Conservation (phyloP, 2,888 invertebrate genomes). For the Drosophila putrida region DNA sequence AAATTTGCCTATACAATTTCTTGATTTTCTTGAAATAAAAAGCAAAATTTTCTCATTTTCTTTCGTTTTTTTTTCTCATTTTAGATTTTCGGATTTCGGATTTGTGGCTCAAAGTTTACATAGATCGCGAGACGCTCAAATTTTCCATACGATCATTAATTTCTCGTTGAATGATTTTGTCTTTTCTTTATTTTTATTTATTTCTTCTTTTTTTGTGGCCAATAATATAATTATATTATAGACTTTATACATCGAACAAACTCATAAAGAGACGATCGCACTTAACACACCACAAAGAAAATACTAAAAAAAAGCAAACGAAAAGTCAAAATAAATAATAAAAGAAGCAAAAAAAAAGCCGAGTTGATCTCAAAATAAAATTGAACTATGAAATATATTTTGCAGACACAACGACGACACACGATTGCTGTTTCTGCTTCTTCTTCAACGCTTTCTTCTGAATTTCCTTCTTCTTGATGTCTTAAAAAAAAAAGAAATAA, state of each 20-base stretch:
- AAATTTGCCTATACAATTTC: constrained; percentile 46
- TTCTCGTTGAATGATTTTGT: constrained; percentile 66
- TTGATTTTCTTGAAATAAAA: constrained; percentile 60
- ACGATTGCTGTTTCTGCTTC: constrained; percentile 17
- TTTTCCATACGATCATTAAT: constrained; percentile 68
- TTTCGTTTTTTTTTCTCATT: constrained; percentile 3
- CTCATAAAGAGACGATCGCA: constrained; percentile 31
- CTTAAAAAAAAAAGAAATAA: constrained; percentile 19
- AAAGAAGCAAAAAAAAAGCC: constrained; percentile 7
- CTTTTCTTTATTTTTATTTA: constrained; percentile 41
- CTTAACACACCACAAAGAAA: constrained; percentile 39
- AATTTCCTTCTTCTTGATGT: constrained; percentile 28
- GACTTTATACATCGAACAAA: constrained; percentile 20
- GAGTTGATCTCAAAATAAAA: constrained; percentile 41
- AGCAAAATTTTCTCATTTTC: constrained; percentile 26
- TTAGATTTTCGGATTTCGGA: constrained; percentile 11
- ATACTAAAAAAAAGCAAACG: constrained; percentile 7
- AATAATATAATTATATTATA: constrained; percentile 23
- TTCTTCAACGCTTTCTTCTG: background rate
- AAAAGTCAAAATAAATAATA: constrained; percentile 2
- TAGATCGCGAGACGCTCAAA: constrained; percentile 43
- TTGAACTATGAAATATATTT: constrained; percentile 64
- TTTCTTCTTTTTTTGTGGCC: constrained; percentile 19
- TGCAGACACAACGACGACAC: constrained; percentile 68
- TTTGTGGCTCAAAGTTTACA: constrained; percentile 53